A percentile compares a stretch with the other conserved stretches of the same genome.
phyloP scores from a whole-genome alignment of 2,113 vertebrate species.

The Petaurus breviceps region DNA sequence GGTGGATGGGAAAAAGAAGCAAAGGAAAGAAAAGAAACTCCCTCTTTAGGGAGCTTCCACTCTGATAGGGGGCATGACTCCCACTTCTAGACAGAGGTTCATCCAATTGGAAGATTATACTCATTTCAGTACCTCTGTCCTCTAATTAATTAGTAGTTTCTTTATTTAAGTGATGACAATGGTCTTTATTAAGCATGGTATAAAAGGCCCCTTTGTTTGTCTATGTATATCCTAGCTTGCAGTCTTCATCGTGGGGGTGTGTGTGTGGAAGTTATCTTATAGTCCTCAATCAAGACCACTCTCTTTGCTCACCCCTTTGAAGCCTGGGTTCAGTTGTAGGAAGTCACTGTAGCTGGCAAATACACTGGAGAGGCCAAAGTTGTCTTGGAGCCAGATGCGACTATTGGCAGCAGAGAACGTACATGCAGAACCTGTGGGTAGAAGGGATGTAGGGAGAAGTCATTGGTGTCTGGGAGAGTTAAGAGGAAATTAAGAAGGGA shows the following conservation, averaged over 20 bases:
- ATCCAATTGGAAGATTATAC: neutral
- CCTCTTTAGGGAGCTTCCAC: neutral
- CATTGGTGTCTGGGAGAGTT: neutral
- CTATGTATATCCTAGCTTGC: neutral
- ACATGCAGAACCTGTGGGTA: constrained; percentile 66
- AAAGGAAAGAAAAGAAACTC: neutral
- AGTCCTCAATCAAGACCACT: neutral
- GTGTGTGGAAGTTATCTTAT: neutral
- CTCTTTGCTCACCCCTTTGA: constrained; percentile 50
- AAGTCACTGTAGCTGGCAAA: constrained; percentile 40
- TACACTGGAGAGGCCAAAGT: constrained; percentile 56
- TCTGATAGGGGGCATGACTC: neutral
- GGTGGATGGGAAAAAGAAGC: neutral
- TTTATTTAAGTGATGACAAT: neutral
- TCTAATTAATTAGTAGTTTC: neutral
- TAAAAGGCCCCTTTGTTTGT: neutral
- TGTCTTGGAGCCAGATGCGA: constrained; percentile 56
- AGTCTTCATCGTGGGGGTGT: neutral
- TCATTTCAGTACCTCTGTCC: neutral
- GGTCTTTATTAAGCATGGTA: neutral
- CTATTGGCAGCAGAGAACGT: constrained; percentile 46
- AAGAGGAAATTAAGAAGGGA: neutral
- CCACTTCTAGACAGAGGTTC: neutral
- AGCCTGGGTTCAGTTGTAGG: constrained; percentile 44
- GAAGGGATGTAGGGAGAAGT: neutral